Percentiles rank a stretch among this genome's conserved stretches.
Evolutionary conservation across 2,888 invertebrate genomes (phyloP).

Genomic region (Cylindroiulus punctatus): DNA sequence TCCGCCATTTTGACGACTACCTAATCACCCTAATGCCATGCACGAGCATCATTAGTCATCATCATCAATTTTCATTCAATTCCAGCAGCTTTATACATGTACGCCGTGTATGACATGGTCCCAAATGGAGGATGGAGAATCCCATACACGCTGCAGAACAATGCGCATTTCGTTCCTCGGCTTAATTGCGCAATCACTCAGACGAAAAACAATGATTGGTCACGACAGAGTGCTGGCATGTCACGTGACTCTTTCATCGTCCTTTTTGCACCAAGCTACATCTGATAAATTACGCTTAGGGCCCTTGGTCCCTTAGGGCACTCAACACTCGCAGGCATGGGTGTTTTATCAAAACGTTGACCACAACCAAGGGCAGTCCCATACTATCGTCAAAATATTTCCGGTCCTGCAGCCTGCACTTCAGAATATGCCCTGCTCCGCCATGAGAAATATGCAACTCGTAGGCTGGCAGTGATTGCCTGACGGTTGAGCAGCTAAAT

Average conservation of each 20-base stretch:
- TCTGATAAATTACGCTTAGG: background rate
- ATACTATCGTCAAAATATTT: too few relatives aligned
- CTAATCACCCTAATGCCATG: too few relatives aligned
- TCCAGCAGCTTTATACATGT: too few relatives aligned
- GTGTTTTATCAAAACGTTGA: background rate
- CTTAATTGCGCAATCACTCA: background rate
- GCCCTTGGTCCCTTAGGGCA: background rate
- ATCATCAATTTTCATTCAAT: slow-evolving; percentile 18
- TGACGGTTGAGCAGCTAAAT: too few relatives aligned
- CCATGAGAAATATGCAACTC: too few relatives aligned
- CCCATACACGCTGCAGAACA: background rate
- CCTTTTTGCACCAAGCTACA: background rate
- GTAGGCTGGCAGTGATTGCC: too few relatives aligned
- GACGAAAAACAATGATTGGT: slow-evolving; percentile 7
- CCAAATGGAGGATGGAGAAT: background rate
- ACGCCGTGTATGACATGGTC: background rate
- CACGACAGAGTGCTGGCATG: background rate
- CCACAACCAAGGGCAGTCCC: too few relatives aligned
- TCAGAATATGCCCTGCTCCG: too few relatives aligned
- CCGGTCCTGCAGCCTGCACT: too few relatives aligned
- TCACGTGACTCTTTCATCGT: too few relatives aligned
- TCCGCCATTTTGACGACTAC: background rate
- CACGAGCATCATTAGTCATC: background rate
- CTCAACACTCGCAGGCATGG: too few relatives aligned
- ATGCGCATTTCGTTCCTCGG: background rate